Evolutionary conservation across 2,113 vertebrate genomes (phyloP), one percentile per base, ranked within the genome.

Genomic region (Gymnorhina tibicen): DNA sequence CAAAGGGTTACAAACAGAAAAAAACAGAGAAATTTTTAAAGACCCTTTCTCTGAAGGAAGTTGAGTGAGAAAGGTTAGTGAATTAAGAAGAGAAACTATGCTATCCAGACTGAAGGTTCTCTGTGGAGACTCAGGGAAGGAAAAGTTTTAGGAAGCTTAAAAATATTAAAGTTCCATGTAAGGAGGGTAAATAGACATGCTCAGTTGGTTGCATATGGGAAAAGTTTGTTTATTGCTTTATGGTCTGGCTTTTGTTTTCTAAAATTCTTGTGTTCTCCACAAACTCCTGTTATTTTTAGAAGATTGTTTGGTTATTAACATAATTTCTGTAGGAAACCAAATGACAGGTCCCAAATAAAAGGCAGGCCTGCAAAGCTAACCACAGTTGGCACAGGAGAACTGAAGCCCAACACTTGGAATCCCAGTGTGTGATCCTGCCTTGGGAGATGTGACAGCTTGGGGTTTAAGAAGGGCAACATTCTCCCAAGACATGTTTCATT

Each of bases 141-240:
- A 82, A 2, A 11, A 68, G 39, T 22, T 91, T 50, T 10, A 82
- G 41, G 39, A 82, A 93, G 24, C 32, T 53, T 75, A 60, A 85
- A 91, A 81, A 24, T 47, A n/a, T 6, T 30, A 16, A 72, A 11
- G 23, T 33, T 91, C 21, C 16, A 39, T 16, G 5, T 26, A 16
- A 30, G 11, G 50, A 42, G 22, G 9, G 37, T 68, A 69, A 81
- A 50, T 8, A 35, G 59, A n/a, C 6, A 37, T 1, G 6, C 11
- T 73, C 35, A 59, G 9, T 58, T 28, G 50, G 44, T 64, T 78
- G 44, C 10, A 59, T 22, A 26, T 11, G 30, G 33, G 7, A 70
- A 32, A 33, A 72, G 44, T 67, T 59, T 89, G n/a, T 89, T 89
- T 85, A 55, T 35, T 91, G 39, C 47, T 72, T 87, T 72, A 28